Evolutionary conservation across 2,797 vertebrate genomes (phyloP).

Genomic region (Amblyraja radiata): DNA sequence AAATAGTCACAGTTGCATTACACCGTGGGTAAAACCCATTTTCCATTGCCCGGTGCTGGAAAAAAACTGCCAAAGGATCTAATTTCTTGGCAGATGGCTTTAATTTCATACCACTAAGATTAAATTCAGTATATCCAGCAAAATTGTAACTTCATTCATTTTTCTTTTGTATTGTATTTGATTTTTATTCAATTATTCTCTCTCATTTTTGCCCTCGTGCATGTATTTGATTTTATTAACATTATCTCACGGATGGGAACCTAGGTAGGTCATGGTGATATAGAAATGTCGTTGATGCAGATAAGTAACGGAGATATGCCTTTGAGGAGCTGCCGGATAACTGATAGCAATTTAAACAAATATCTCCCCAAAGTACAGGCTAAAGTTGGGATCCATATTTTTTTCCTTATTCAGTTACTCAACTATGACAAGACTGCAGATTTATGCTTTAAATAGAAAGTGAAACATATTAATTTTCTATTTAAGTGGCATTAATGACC

Average conservation of each 20-base stretch:
- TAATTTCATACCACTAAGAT: neutral
- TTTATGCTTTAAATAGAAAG: neutral
- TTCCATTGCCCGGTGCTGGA: neutral
- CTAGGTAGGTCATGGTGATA: no score
- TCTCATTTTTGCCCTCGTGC: neutral
- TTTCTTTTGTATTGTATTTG: neutral
- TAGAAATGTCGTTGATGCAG: neutral
- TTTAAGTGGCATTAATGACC: neutral
- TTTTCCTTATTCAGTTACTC: neutral
- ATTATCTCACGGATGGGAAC: neutral
- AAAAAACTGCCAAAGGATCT: neutral
- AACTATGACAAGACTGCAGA: neutral
- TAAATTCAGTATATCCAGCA: neutral
- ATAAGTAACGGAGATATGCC: neutral
- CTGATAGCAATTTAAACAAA: neutral
- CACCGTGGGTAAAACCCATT: no score
- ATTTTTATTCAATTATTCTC: neutral
- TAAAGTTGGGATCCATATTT: neutral
- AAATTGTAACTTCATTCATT: neutral
- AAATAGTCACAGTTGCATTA: no score
- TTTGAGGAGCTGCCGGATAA: neutral
- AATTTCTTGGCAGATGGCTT: neutral
- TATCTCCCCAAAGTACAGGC: neutral
- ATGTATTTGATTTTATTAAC: constrained; percentile 2
- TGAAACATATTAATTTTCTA: neutral